Evolutionary conservation across 2,888 invertebrate species (phyloP).

Genomic region (Drosophila austrosaltans): DNA sequence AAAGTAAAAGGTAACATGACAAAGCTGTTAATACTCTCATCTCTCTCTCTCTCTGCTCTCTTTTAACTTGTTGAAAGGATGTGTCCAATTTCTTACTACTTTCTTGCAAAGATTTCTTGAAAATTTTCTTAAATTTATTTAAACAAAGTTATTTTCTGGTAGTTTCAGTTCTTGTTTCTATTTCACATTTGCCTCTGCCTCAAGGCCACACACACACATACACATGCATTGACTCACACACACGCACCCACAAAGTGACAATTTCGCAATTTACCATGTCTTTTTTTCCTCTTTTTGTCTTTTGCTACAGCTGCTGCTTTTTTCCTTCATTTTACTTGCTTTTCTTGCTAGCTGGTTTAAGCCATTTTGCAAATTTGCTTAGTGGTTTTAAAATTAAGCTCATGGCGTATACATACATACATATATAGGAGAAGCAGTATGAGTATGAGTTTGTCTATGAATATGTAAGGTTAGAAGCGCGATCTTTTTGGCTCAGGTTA

Average conservation of each 20-base stretch:
- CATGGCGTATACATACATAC: constrained; percentile 29
- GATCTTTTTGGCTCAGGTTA: constrained; percentile 57
- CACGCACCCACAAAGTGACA: background rate
- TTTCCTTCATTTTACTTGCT: constrained; percentile 12
- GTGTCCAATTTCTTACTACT: background rate
- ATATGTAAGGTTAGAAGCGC: constrained; percentile 61
- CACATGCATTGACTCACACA: background rate
- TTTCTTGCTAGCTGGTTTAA: constrained; percentile 11
- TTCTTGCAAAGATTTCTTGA: constrained; percentile 1
- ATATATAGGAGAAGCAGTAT: background rate
- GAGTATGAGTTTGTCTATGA: constrained; percentile 10
- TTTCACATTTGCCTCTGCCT: background rate
- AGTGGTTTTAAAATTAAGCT: constrained; percentile 75
- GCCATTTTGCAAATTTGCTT: constrained; percentile 73
- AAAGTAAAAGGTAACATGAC: constrained; percentile 10
- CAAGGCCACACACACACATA: constrained; percentile 4
- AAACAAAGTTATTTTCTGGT: background rate
- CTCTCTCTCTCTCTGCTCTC: background rate
- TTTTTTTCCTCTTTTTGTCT: background rate
- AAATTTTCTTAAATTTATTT: constrained; percentile 17
- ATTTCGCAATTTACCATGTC: constrained; percentile 6
- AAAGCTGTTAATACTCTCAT: background rate
- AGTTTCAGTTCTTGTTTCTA: background rate
- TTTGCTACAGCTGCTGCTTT: constrained; percentile 24
- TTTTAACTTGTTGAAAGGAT: background rate